Evolutionary conservation across 1,140 invertebrate species (phyloP), one percentile per base, ranked within the genome.

Genomic region (Nephotettix cincticeps): DNA sequence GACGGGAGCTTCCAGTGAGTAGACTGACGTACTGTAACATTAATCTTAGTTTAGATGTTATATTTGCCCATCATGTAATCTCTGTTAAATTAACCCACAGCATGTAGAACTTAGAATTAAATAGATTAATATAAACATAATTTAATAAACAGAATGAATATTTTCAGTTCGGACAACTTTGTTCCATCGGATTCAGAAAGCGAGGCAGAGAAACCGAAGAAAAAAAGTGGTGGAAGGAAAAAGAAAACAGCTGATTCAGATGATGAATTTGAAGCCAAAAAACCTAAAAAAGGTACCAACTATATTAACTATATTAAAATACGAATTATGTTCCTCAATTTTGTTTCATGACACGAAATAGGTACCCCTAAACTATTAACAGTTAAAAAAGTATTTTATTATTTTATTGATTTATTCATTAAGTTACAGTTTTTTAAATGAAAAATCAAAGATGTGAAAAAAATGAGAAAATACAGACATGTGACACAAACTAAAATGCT

Each of bases 1-100:
- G 32, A 69, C 21, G 68, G 23, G 2, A 58, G 25, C 29, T 58
- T 69, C 29, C 47, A 56, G 68, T 69, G 13, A 69, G 68, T 69
- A 28, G n/a, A n/a, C n/a, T 61, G 56, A 1, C 25, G 47, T 51
- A 3, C 25, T 51, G 1, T 51, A 1, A 51, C 25, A 19, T n/a
- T n/a, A n/a, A n/a, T n/a, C n/a, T n/a, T n/a, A n/a, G 17, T 13
- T 58, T 28, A 32, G 21, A 13, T 65, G 14, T 28, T 27, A 28
- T 65, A 13, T 40, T 14, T 28, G 30, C 13, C 11, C 13, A 11
- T 65, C 63, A 9, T 40, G 21, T 9, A 36, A 65, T 28, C 9
- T 6, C 9, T 11, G 63, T 40, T 13, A 40, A 27, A 6, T 27
- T 28, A 30, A 32, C 6, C 63, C 4, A 30, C 4, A n/a, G 19